phyloP scores from a whole-genome alignment of 2,888 invertebrate genomes.

The Chrysolina haemoptera region DNA sequence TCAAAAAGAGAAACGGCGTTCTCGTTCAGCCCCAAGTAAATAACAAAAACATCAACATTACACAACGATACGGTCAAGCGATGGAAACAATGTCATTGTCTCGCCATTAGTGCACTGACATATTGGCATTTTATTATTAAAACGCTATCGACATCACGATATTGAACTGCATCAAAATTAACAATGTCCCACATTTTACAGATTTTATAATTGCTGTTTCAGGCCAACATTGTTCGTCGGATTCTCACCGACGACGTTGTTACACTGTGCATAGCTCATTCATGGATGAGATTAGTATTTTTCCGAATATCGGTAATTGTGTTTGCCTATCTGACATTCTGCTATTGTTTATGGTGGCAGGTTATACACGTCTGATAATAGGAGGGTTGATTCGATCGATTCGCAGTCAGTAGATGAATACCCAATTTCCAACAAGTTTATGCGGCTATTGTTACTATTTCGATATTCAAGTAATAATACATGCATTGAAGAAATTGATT shows the following conservation, averaged over 20 bases:
- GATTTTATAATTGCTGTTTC: conserved; percentile 66
- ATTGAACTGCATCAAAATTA: conserved; percentile 56
- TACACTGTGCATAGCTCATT: conserved; percentile 57
- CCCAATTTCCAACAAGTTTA: conserved; percentile 58
- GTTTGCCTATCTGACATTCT: conserved; percentile 65
- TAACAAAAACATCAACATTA: neutral
- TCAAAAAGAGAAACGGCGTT: too few relatives aligned
- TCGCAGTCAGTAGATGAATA: conserved; percentile 61
- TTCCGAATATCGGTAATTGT: conserved; percentile 68
- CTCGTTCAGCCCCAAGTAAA: too few relatives aligned
- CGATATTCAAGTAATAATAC: conserved; percentile 47
- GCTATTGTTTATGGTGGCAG: conserved; percentile 64
- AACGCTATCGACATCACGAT: conserved; percentile 36
- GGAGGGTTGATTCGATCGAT: conserved; percentile 57
- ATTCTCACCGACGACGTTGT: conserved; percentile 60
- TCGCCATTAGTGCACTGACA: conserved; percentile 32
- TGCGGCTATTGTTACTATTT: conserved; percentile 55
- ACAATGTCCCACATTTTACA: conserved; percentile 65
- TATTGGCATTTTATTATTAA: conserved; percentile 42
- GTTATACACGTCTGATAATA: conserved; percentile 63
- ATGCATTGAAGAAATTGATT: conserved; percentile 45
- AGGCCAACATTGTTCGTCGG: conserved; percentile 57
- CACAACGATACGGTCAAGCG: neutral
- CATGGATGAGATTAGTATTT: conserved; percentile 65
- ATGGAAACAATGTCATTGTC: conserved; percentile 23